phyloP scores from a whole-genome alignment of 2,113 vertebrate species.

The Meriones unguiculatus region DNA sequence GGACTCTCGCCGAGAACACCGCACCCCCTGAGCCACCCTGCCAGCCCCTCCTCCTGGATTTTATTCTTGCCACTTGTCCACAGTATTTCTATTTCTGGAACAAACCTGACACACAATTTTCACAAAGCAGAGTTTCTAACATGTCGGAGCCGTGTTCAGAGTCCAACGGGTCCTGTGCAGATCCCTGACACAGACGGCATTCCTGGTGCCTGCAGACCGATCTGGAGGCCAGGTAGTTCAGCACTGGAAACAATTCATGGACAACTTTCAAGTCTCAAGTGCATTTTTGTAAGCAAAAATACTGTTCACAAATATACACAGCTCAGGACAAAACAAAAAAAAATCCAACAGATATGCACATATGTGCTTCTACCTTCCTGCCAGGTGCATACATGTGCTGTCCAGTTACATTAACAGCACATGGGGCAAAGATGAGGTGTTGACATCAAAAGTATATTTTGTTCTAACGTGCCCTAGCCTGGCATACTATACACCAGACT shows the following conservation, averaged over 20 bases:
- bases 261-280: not conserved
- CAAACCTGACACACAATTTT: not conserved
- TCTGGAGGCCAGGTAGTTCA: not conserved
- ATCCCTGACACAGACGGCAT: not conserved
- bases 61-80: not conserved
- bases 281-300: conserved; percentile 28
- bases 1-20: no score
- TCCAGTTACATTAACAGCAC: not conserved
- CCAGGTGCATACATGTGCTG: not conserved
- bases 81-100: not conserved
- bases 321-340: not conserved
- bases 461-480: not conserved
- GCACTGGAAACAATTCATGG: not conserved
- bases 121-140: not conserved
- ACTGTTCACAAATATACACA: not conserved
- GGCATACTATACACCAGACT: not conserved
- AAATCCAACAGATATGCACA: not conserved
- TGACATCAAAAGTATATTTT: not conserved
- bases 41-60: not conserved
- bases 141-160: not conserved
- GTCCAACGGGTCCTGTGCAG: not conserved
- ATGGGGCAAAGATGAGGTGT: not conserved
- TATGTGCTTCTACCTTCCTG: not conserved
- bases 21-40: not conserved
- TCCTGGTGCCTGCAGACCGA: not conserved